Evolutionary conservation across 2,113 vertebrate genomes (phyloP).

Genomic region (Coryphaenoides rupestris): DNA sequence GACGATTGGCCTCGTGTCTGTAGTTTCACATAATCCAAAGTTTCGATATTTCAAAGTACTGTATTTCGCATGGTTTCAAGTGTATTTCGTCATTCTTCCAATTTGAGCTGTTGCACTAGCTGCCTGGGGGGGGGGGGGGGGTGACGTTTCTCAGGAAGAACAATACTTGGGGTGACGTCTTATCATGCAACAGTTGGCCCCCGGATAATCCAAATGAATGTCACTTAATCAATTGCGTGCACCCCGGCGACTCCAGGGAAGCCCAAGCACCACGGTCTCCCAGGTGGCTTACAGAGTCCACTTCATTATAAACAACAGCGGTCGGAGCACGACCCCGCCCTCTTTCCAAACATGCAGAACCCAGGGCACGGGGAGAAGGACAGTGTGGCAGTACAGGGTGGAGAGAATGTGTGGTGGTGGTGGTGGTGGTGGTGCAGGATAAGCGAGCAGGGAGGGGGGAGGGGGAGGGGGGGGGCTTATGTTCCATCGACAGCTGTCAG

Average conservation of each 20-base stretch:
- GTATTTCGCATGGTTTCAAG: neutral
- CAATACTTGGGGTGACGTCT: slow-evolving; percentile 15
- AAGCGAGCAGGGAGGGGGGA: too few species aligned
- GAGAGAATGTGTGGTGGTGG: too few species aligned
- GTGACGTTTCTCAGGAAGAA: slow-evolving; percentile 5
- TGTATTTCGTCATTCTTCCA: too few species aligned
- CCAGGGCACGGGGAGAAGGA: slow-evolving; percentile 30
- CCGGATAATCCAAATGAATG: slow-evolving; percentile 53
- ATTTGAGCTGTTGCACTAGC: too few species aligned
- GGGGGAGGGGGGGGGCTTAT: slow-evolving; percentile 50
- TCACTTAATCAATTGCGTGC: slow-evolving; percentile 54
- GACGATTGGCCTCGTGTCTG: slow-evolving; percentile 4
- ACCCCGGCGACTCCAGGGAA: slow-evolving; percentile 22
- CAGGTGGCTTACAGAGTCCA: slow-evolving; percentile 50
- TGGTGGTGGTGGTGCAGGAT: slow-evolving; percentile 25
- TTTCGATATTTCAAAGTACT: slow-evolving; percentile 13
- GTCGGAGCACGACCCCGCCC: slow-evolving; percentile 6
- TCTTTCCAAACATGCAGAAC: slow-evolving; percentile 17
- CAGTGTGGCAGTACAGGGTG: slow-evolving; percentile 17
- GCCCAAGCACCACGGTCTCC: slow-evolving; percentile 31
- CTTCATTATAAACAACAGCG: slow-evolving; percentile 60
- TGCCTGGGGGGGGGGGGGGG: neutral
- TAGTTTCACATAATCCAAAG: slow-evolving; percentile 4
- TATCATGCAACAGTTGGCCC: slow-evolving; percentile 30
- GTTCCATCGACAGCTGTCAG: slow-evolving; percentile 62